Percentiles rank a stretch among this genome's conserved stretches.
These are phyloP conservation scores for Nothobranchius kuhntae DNA, from an alignment of 2,113 vertebrate genomes.

Conservation along the genomic window DNA sequence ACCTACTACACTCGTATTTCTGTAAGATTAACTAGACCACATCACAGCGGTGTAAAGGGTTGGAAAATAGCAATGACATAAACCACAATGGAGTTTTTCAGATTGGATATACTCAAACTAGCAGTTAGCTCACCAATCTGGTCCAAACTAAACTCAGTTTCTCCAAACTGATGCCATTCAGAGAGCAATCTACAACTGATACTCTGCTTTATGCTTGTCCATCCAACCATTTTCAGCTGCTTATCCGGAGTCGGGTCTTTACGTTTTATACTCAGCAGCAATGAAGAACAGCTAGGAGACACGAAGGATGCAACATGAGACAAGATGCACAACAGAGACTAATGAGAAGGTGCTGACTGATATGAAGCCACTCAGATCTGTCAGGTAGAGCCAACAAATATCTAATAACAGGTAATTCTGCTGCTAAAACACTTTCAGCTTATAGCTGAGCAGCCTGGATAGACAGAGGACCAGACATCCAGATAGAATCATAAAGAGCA, in stretches of 20 bases:
- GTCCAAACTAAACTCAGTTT: no score
- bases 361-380: not conserved
- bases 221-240: no score
- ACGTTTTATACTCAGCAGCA: not conserved
- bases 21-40: no score
- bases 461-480: constrained; percentile 16
- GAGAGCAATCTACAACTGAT: no score
- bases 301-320: not conserved
- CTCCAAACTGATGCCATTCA: no score
- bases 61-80: no score
- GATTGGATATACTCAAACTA: no score
- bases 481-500: constrained; percentile 15
- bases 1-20: not conserved
- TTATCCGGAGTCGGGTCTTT: no score
- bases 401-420: not conserved
- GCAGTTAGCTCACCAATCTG: no score
- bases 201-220: no score
- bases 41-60: no score
- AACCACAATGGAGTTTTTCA: no score
- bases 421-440: not conserved
- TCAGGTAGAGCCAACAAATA: not conserved
- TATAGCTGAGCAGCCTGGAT: not conserved
- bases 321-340: not conserved
- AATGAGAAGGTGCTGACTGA: constrained; percentile 33
- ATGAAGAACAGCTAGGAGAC: not conserved